Base-by-base conservation (phyloP, 2,113 vertebrate species). In the Herpetotheres cachinnans region DNA sequence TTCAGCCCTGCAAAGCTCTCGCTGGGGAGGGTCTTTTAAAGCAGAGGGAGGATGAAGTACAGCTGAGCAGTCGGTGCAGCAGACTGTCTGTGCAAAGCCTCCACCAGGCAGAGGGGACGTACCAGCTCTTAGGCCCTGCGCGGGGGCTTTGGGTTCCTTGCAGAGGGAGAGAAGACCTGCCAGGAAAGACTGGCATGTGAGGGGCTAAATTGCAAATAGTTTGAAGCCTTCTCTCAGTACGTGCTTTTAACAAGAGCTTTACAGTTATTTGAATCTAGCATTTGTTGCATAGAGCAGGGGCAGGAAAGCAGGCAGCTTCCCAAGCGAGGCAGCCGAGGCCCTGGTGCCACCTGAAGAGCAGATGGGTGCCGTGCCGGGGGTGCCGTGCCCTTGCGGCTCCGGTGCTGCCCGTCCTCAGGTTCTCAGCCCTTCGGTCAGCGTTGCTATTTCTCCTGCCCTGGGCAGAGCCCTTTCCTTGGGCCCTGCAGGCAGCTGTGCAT, bases 171-270 rank as follows among this genome's bases (percentile, higher is more conserved):
- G n/a, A 12, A 21, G n/a, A 42, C 27, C 17, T 47, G 55, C 55
- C 2, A 0, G n/a, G 22, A 22, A 20, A 21, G 59, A 17, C 15
- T 3, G 61, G 4, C 13, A 0, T 0, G 0, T 7, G 47, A 66
- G n/a, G 22, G 44, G 22, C 46, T 89, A 4, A 8, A 26, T 6
- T 16, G 47, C 66, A n/a, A 4, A 12, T 2, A 4, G 25, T 7
- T 24, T 10, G 72, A 54, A 76, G 42, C 61, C 20, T 42, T 44
- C 29, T 38, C 30, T 82, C 11, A 5, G 44, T 9, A 17, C 0
- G 0, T 34, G 82, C 18, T 87, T 36, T 65, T 62, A 59, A 9
- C 10, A 32, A 56, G 73, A 49, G 61, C 62, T 56, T 49, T 36
- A 16, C 10, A 10, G 40, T 12, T 29, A 0, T 4, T 8, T 38